A percentile compares a stretch with the other conserved stretches of the same genome.
Conservation (phyloP, 1,140 invertebrate genomes). For the Drosophila pallidifrons region DNA sequence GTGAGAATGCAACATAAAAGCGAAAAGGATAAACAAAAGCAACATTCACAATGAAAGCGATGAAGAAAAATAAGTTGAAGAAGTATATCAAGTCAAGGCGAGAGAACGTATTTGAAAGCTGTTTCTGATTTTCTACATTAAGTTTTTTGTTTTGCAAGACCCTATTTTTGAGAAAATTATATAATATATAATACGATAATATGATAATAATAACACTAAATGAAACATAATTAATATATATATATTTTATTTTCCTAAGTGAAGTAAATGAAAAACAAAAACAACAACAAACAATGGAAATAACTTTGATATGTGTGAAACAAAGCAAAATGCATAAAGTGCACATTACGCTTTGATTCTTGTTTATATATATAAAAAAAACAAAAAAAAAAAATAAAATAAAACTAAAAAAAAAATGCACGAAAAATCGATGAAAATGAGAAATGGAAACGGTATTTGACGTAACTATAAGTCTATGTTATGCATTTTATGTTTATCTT, state of each 20-base stretch:
- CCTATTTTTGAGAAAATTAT: conserved; percentile 26
- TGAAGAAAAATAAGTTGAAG: conserved; percentile 3
- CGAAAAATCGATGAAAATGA: conserved; percentile 9
- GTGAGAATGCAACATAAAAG: conserved; percentile 6
- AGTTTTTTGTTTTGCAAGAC: conserved; percentile 24
- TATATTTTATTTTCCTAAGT: conserved; percentile 41
- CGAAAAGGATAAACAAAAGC: conserved; percentile 15
- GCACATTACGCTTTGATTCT: conserved; percentile 43
- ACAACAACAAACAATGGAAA: conserved; percentile 4
- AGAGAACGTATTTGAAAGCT: conserved; percentile 27
- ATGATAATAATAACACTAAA: conserved; percentile 20
- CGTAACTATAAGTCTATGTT: conserved; percentile 53
- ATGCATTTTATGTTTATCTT: conserved; percentile 51
- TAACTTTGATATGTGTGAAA: conserved; percentile 26
- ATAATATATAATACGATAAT: conserved; percentile 24
- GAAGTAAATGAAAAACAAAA: conserved; percentile 13
- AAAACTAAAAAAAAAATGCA: conserved; percentile 7
- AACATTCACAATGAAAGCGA: conserved; percentile 13
- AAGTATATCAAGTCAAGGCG: conserved; percentile 29
- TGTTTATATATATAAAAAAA: conserved; percentile 45
- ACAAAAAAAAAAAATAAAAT: conserved; percentile 24
- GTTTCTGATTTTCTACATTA: conserved; percentile 26
- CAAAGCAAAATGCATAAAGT: conserved; percentile 40
- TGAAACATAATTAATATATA: conserved; percentile 34
- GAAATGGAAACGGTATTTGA: conserved; percentile 45